These are phyloP conservation scores for Cryptocheilus praepositus DNA, from an alignment of 2,888 invertebrate genomes.

Conservation along the genomic window DNA sequence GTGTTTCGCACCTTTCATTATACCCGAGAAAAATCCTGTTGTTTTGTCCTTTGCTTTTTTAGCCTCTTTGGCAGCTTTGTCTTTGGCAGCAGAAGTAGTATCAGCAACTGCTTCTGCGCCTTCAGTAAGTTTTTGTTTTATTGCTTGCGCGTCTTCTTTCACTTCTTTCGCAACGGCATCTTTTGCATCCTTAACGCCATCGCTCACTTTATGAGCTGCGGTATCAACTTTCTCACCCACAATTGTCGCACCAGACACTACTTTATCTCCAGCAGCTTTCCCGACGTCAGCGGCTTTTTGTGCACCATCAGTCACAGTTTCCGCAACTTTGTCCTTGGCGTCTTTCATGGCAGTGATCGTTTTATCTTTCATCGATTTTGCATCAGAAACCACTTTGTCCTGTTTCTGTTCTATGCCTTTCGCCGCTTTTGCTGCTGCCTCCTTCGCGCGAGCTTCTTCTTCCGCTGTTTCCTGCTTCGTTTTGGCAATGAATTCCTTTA, in stretches of 20 bases:
- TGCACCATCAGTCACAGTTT: constrained; percentile 36
- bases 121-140: constrained; percentile 37
- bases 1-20: constrained; percentile 62
- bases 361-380: constrained; percentile 4
- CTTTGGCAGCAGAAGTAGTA: constrained; percentile 29
- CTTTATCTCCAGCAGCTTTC: constrained; percentile 73
- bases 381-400: neutral
- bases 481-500: constrained; percentile 58
- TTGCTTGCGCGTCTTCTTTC: constrained; percentile 25
- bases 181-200: constrained; percentile 40
- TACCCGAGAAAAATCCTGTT: constrained; percentile 59
- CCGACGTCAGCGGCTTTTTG: constrained; percentile 71
- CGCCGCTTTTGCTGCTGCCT: constrained; percentile 36
- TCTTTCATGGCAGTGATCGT: constrained; percentile 11
- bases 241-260: constrained; percentile 72
- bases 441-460: constrained; percentile 27
- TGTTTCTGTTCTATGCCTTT: constrained; percentile 63
- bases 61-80: constrained; percentile 47
- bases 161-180: constrained; percentile 30
- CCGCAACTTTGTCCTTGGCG: constrained; percentile 36
- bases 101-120: constrained; percentile 24
- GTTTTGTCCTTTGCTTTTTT: constrained; percentile 59
- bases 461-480: constrained; percentile 46
- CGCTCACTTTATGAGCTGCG: constrained; percentile 56
- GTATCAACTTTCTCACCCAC: constrained; percentile 71